Evolutionary conservation across 2,888 invertebrate genomes (phyloP).

Genomic region (Platycnemis pennipes): DNA sequence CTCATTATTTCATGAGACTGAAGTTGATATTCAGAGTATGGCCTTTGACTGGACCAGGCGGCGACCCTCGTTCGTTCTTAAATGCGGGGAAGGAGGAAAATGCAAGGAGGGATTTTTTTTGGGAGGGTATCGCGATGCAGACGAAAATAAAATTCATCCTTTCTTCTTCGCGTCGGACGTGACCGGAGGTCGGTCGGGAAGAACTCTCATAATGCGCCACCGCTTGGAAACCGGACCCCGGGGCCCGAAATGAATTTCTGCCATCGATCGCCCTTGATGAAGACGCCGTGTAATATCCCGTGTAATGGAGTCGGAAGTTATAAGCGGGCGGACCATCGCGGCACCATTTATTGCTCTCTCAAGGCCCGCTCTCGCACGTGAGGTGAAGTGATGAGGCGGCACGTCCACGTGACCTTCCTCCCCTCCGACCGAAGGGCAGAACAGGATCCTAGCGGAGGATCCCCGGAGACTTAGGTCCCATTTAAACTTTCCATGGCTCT

Average conservation of each 20-base stretch:
- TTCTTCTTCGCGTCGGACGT: background rate
- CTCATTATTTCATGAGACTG: too few relatives aligned
- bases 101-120: background rate
- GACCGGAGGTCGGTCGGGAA: background rate
- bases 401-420: background rate
- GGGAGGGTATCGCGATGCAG: background rate
- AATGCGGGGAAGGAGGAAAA: background rate
- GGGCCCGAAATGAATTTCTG: background rate
- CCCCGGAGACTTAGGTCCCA: background rate
- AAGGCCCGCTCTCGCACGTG: background rate
- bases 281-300: conserved; percentile 36
- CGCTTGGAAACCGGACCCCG: background rate
- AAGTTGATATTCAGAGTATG: too few relatives aligned
- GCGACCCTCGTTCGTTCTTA: too few relatives aligned
- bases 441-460: background rate
- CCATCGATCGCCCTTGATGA: conserved; percentile 36
- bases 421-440: too few relatives aligned
- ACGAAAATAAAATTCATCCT: too few relatives aligned
- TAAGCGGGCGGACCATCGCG: background rate
- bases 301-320: conserved; percentile 33
- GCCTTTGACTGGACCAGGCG: too few relatives aligned
- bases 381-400: background rate
- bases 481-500: background rate
- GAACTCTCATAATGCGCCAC: background rate
- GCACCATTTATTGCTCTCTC: conserved; percentile 2